phyloP scores from a whole-genome alignment of 2,888 invertebrate genomes.

The Tipula confusa region DNA sequence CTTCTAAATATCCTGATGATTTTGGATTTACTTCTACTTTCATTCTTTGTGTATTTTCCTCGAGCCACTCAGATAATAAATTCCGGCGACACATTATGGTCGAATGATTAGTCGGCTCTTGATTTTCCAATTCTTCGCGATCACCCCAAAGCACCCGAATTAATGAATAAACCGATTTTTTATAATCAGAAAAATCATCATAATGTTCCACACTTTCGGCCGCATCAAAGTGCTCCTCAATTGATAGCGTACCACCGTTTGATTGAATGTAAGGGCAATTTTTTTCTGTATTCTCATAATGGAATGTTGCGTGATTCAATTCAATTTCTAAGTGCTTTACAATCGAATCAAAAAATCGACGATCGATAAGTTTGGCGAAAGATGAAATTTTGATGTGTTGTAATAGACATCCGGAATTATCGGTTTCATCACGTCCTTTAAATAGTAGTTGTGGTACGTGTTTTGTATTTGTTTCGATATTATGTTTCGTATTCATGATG shows the following conservation, averaged over 20 bases:
- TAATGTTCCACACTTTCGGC: slow-evolving; percentile 47
- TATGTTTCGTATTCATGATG: slow-evolving; percentile 50
- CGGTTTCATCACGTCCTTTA: slow-evolving; percentile 40
- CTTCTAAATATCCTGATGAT: slow-evolving; percentile 43
- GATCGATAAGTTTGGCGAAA: slow-evolving; percentile 34
- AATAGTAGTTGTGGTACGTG: slow-evolving; percentile 37
- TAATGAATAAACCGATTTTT: slow-evolving; percentile 64
- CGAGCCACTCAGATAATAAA: slow-evolving; percentile 62
- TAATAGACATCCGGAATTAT: slow-evolving; percentile 42
- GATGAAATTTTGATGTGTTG: slow-evolving; percentile 44
- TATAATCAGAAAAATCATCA: slow-evolving; percentile 43
- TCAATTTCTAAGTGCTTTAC: slow-evolving; percentile 62
- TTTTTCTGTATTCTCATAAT: slow-evolving; percentile 52
- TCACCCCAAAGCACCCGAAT: slow-evolving; percentile 84
- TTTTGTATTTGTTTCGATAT: slow-evolving; percentile 36
- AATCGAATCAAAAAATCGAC: slow-evolving; percentile 53
- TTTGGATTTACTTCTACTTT: slow-evolving; percentile 36
- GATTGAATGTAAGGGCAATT: slow-evolving; percentile 46
- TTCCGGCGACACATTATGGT: slow-evolving; percentile 57
- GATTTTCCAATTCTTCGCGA: slow-evolving; percentile 57
- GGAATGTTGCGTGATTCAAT: slow-evolving; percentile 54
- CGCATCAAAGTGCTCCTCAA: slow-evolving; percentile 56
- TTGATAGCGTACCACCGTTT: slow-evolving; percentile 45
- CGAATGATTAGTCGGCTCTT: slow-evolving; percentile 49
- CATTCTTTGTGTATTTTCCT: slow-evolving; percentile 41